Conservation (phyloP, 2,797 vertebrate genomes). For the Amblyopsis hoosieri region DNA sequence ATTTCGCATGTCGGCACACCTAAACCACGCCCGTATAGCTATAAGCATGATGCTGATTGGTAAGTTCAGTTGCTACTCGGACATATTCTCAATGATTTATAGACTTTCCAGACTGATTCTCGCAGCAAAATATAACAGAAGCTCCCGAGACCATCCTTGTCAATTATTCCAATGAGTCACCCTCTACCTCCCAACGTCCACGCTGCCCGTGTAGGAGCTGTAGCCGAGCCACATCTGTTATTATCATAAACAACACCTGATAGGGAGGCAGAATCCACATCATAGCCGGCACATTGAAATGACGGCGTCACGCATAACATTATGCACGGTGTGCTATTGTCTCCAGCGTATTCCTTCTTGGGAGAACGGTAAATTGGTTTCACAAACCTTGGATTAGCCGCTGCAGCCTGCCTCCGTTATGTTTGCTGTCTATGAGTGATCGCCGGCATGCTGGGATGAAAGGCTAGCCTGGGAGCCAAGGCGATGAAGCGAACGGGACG, state of each 20-base stretch:
- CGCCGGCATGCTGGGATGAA: slow-evolving; percentile 70
- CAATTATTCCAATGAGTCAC: too few relatives aligned
- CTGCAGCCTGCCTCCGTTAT: slow-evolving; percentile 63
- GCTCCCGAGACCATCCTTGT: too few relatives aligned
- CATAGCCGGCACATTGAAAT: slow-evolving; percentile 22
- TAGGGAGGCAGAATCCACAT: slow-evolving; percentile 1
- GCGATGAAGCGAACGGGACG: slow-evolving; percentile 66
- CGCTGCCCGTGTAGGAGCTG: background rate
- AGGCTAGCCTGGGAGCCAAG: slow-evolving; percentile 61
- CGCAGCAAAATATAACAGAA: too few relatives aligned
- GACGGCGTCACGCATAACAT: slow-evolving; percentile 23
- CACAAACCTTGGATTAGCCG: slow-evolving; percentile 71
- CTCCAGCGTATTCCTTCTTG: slow-evolving; percentile 50
- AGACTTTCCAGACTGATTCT: too few relatives aligned
- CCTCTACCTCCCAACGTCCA: too few relatives aligned
- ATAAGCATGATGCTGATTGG: too few relatives aligned
- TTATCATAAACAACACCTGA: slow-evolving; percentile 23
- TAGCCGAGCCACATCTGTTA: background rate
- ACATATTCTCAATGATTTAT: too few relatives aligned
- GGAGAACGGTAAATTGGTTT: slow-evolving; percentile 63
- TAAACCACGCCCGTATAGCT: too few relatives aligned
- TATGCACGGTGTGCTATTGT: slow-evolving; percentile 33
- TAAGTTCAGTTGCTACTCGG: too few relatives aligned
- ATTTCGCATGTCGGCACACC: too few relatives aligned
- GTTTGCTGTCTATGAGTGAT: slow-evolving; percentile 71